Evolutionary conservation across 2,113 vertebrate species (phyloP), one percentile per base, ranked within the genome.

Genomic region (Plotosus lineatus): DNA sequence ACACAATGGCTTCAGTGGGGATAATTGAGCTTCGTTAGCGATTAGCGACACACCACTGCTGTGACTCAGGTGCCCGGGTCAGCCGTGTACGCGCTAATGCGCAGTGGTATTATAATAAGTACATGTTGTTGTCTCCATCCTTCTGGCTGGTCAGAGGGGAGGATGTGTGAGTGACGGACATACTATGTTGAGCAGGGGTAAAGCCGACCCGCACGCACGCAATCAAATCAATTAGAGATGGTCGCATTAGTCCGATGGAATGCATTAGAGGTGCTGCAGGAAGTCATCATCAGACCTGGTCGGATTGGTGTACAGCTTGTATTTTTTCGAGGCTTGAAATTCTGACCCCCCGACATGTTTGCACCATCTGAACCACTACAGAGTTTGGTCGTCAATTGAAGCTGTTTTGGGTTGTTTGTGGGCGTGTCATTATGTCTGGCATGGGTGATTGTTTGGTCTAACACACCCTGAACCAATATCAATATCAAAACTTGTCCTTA

Each of bases 21-120:
- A 91, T 95, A 94, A 95, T 94, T 95, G 92, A 95, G 94, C 94
- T 95, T 94, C 90, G 90, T 93, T 95, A 93, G 92, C 91, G 68
- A 81, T 86, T 83, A 86, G 74, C 51, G 15, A 48, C n/a, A 31
- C 51, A 28, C 23, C 42, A 87, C 82, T 15, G 87, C 86, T 86
- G 69, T 4, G 28, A 69, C 78, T 60, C 76, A 73, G 76, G 68
- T 81, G 72, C 42, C 28, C 17, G 75, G 79, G 76, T 92, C 91
- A 91, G 90, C 86, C 93, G 92, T 93, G 91, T 93, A 80, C 81
- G 80, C 66, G 91, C 93, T 94, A 92, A 93, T 93, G 93, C 90
- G 92, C 92, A 88, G 89, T 86, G 88, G 90, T 92, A 90, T 89
- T 85, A 89, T 92, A 92, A 93, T 93, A 94, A 92, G 93, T 92